Evolutionary conservation across 2,888 invertebrate species (phyloP).

Genomic region (Plusia festucae): DNA sequence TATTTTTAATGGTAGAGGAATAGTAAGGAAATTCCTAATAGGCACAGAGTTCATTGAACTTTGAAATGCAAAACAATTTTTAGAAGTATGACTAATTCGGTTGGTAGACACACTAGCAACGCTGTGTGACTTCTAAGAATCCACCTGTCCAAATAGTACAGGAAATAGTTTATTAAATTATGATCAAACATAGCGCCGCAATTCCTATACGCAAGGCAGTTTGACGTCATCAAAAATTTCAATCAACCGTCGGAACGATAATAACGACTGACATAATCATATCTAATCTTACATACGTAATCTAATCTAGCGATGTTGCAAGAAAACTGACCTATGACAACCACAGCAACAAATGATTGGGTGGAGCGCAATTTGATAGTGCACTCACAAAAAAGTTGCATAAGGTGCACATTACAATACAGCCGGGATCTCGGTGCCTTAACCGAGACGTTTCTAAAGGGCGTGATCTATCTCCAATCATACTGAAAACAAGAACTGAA

Average conservation of each 20-base stretch:
- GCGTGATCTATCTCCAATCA: conserved; percentile 49
- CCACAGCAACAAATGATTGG: conserved; percentile 68
- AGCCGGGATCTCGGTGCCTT: conserved; percentile 53
- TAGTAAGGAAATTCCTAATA: conserved; percentile 50
- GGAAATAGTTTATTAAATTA: conserved; percentile 39
- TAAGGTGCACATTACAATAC: conserved; percentile 61
- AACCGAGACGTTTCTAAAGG: conserved; percentile 43
- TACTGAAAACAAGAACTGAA: conserved; percentile 36
- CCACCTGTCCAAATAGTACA: conserved; percentile 67
- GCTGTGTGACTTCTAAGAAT: conserved; percentile 58
- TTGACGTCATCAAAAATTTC: conserved; percentile 41
- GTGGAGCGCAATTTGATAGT: conserved; percentile 71
- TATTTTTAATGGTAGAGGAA: conserved; percentile 54
- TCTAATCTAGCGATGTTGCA: conserved; percentile 79
- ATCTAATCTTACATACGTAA: conserved; percentile 74
- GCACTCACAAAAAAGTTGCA: conserved; percentile 75
- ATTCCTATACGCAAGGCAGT: conserved; percentile 21
- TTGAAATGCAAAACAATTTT: conserved; percentile 63
- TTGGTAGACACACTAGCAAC: conserved; percentile 60
- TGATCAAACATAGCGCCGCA: conserved; percentile 16
- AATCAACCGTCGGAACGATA: conserved; percentile 41
- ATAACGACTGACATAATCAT: conserved; percentile 52
- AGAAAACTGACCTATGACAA: conserved; percentile 85
- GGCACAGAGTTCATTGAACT: conserved; percentile 66
- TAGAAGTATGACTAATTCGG: conserved; percentile 74